Conservation (phyloP, 2,888 invertebrate genomes). For the Leucophenga montana region DNA sequence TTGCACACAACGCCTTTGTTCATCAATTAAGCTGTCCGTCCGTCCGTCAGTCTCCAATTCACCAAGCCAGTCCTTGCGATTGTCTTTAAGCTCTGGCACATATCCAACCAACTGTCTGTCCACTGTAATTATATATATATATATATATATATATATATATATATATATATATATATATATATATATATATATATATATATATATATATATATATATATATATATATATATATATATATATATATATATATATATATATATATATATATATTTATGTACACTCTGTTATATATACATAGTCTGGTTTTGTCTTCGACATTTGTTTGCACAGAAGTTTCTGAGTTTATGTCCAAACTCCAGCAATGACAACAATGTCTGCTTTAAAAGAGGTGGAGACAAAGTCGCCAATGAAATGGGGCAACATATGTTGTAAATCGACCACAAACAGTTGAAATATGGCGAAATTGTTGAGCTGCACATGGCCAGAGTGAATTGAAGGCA, state of each 20-base stretch:
- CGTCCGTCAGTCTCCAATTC: conserved; percentile 19
- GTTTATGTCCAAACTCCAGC: conserved; percentile 43
- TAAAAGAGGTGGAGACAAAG: conserved; percentile 36
- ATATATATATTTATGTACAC: neutral
- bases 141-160: neutral
- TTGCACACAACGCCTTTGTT: conserved; percentile 64
- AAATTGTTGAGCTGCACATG: conserved; percentile 41
- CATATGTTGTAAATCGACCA: conserved; percentile 58
- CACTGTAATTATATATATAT: neutral
- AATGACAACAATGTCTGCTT: conserved; percentile 15
- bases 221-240: neutral
- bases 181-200: neutral
- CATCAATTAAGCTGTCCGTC: conserved; percentile 64
- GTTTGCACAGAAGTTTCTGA: conserved; percentile 41
- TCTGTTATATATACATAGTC: neutral
- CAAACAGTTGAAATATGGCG: conserved; percentile 64
- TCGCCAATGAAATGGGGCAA: conserved; percentile 3
- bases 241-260: neutral
- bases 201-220: neutral
- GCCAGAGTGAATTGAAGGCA: conserved; percentile 53
- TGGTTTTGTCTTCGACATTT: conserved; percentile 29
- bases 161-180: neutral
- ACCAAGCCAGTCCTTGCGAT: neutral
- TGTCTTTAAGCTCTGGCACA: neutral
- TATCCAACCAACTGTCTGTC: neutral